Base-by-base conservation (phyloP, 2,113 vertebrate genomes). In the Fulmarus glacialis region DNA sequence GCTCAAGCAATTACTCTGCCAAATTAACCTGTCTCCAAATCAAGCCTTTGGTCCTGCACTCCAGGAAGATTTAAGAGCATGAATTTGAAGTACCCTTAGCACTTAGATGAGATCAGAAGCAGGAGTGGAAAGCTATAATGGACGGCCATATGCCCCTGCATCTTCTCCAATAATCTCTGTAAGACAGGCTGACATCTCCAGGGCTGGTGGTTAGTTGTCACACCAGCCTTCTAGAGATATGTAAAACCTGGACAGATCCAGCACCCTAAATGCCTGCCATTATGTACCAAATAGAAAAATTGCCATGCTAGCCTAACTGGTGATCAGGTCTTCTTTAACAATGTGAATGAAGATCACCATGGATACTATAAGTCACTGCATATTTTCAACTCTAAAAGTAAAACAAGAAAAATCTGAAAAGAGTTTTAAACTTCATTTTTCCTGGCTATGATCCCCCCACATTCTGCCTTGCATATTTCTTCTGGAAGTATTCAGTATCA, bases 21-120 rank as follows among this genome's bases (percentile, higher is more conserved):
- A 91, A 82, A 96, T 72, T 88, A 90, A 94, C 70, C 70, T 93
- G 78, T 58, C 78, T 91, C 62, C 71, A 88, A 85, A 89, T 91
- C 78, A 93, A 94, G 73, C 21, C 78, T 95, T 82, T 77, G 45
- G 63, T 90, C 42, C 43, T 90, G 73, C 70, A 91, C 42, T 86
- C 74, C 60, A 83, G 58, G 22, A 85, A 94, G 62, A 85, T 80
- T 91, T 89, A 82, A 80, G 42, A 80, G 48, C 26, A 55, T 38
- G 42, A 87, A 82, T 85, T n/a, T 95, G 58, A 94, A 88, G 81
- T 50, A 80, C 42, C 26, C 78, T 82, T 73, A 47, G 24, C 80
- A 70, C 16, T 81, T 30, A 40, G 45, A 82, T 82, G 74, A 96
- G 71, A 85, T 56, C 53, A 93, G 73, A 94, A 82, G 7, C n/a